A percentile compares a stretch with the other conserved stretches of the same genome.
phyloP scores from a whole-genome alignment of 2,797 vertebrate genomes.

The Adrianichthys oophorus region DNA sequence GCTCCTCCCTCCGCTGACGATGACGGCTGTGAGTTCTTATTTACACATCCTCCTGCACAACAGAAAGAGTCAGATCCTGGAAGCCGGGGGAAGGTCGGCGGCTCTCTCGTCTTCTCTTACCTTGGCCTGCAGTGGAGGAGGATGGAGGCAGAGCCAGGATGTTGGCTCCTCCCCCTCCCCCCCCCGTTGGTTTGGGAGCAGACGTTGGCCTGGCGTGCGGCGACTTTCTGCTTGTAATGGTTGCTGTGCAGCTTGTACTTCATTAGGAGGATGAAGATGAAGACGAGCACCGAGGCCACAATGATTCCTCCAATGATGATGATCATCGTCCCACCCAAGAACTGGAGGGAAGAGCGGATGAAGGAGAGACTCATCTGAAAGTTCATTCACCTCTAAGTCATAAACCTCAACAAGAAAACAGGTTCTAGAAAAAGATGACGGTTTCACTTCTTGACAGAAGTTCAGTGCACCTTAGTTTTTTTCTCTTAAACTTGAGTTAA shows the following conservation, averaged over 20 bases:
- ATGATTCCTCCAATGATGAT: slow-evolving; percentile 92
- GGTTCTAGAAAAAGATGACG: no score
- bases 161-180: slow-evolving; percentile 59
- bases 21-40: slow-evolving; percentile 51
- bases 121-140: slow-evolving; percentile 62
- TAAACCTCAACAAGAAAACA: no score
- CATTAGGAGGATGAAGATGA: slow-evolving; percentile 92
- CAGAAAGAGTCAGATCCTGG: neutral
- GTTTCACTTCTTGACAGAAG: no score
- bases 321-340: slow-evolving; percentile 90
- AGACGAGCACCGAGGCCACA: slow-evolving; percentile 88
- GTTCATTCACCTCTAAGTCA: no score
- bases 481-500: no score
- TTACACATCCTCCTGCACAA: slow-evolving; percentile 42
- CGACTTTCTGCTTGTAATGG: slow-evolving; percentile 81
- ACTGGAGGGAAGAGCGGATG: slow-evolving; percentile 52
- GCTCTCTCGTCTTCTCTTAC: slow-evolving; percentile 17
- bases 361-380: neutral
- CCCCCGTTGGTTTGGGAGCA: slow-evolving; percentile 90
- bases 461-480: no score
- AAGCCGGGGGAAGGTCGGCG: neutral
- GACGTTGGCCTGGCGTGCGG: slow-evolving; percentile 75
- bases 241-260: slow-evolving; percentile 89
- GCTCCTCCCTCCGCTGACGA: slow-evolving; percentile 61
- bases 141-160: slow-evolving; percentile 56